Base-by-base conservation (phyloP, 1,140 invertebrate genomes). In the Drosophila ironensis region DNA sequence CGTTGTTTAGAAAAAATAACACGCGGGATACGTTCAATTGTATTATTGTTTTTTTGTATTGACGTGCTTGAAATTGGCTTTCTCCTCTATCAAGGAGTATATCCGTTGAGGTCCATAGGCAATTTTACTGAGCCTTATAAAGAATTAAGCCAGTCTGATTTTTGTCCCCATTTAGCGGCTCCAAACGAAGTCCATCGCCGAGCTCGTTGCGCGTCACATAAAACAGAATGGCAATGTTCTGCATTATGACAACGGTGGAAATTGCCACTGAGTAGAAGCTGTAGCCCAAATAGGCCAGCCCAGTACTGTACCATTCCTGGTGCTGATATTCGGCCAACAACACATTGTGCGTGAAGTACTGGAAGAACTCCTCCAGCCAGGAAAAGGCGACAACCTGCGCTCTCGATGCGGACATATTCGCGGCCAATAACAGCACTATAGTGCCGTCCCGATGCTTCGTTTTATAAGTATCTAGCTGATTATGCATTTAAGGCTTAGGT, bases 291-390 rank as follows among this genome's bases (percentile, higher is more conserved):
- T 60, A 71, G n/a, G 89, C 78, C 27, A 88, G 45, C 0, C 87
- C 88, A 4, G 61, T 69, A 35, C 88, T 88, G 27, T 88, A 84
- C 89, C 89, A 90, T 20, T 87, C 50, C 9, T 37, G 67, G 17
- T 87, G 63, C n/a, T 72, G 74, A 45, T 90, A 87, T 16, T 78
- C 80, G 0, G 57, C 38, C 4, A 81, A 30, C 4, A 90, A 51
- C 0, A 90, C 89, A 41, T 90, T 90, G 33, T 88, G 72, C n/a
- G 52, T 74, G 3, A 90, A 70, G 64, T 90, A 89, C 27, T 88
- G 67, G 50, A 75, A 82, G 42, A 90, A 90, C 45, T 90, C 88
- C 28, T 88, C 57, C 38, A 89, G 69, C 89, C 89, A 90, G 22
- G 88, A 71, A 11, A 90, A 90, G 0, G 89, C 88, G 17, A 90